A percentile compares a stretch with the other conserved stretches of the same genome.
Evolutionary conservation across 2,113 vertebrate genomes (phyloP).

Genomic region (Arizona elegans): DNA sequence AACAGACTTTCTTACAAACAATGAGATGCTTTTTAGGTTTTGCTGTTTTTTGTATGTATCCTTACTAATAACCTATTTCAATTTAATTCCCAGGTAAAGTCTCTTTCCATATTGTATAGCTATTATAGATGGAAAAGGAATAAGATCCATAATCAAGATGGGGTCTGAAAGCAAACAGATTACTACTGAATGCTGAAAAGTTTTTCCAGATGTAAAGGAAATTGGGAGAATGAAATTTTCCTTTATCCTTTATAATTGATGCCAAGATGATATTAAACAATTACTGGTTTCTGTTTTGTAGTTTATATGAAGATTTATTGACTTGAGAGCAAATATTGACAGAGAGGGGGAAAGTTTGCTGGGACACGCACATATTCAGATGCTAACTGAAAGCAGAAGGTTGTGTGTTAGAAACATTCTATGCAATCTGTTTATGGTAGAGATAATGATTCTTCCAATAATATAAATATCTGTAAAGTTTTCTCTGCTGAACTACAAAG

Average conservation of each 20-base stretch:
- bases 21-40: constrained; percentile 28
- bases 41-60: constrained; percentile 33
- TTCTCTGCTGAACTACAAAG: background rate
- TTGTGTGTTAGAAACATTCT: constrained; percentile 20
- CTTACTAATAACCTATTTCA: constrained; percentile 18
- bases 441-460: constrained; percentile 16
- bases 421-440: constrained; percentile 23
- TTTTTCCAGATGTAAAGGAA: constrained; percentile 71
- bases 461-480: constrained; percentile 16
- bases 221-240: constrained; percentile 61
- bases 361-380: constrained; percentile 39
- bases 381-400: constrained; percentile 47
- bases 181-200: constrained; percentile 52
- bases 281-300: constrained; percentile 57
- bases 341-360: constrained; percentile 22
- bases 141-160: constrained; percentile 29
- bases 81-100: constrained; percentile 24
- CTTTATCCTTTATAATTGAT: constrained; percentile 66
- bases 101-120: constrained; percentile 12
- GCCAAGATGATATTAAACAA: constrained; percentile 60
- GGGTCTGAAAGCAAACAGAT: constrained; percentile 25
- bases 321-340: constrained; percentile 47
- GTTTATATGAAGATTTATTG: constrained; percentile 64
- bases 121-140: constrained; percentile 30
- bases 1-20: constrained; percentile 34